Percentiles rank a stretch among this genome's conserved stretches.
Evolutionary conservation across 2,113 vertebrate species (phyloP).

Genomic region (Oenanthe melanoleuca): DNA sequence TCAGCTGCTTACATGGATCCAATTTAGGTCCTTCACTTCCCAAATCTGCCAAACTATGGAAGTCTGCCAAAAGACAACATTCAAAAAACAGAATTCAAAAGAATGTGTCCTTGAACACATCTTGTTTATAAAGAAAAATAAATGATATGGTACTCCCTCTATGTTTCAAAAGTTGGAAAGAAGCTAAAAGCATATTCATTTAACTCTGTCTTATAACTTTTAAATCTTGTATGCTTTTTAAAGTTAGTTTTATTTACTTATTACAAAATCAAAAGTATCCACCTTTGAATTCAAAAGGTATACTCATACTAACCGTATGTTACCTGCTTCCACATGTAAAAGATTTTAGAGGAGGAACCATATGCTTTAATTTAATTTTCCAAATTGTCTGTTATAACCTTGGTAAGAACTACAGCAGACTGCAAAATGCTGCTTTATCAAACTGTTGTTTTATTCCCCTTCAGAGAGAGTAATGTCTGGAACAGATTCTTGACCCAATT

Average conservation of each 20-base stretch:
- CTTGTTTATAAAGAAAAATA: neutral
- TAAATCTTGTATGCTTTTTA: neutral
- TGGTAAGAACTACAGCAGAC: neutral
- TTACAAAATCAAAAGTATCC: neutral
- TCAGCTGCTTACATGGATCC: neutral
- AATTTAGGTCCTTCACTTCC: neutral
- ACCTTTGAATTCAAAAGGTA: neutral
- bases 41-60: neutral
- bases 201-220: neutral
- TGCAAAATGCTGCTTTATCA: neutral
- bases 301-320: neutral
- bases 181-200: neutral
- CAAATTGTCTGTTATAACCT: neutral
- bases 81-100: neutral
- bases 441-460: neutral
- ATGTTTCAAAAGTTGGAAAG: neutral
- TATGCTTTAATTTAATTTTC: neutral
- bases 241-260: neutral
- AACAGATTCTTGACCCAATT: neutral
- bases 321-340: neutral
- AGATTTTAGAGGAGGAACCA: neutral
- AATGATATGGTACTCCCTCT: neutral
- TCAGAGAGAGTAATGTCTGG: neutral
- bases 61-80: neutral
- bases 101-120: neutral